Base-by-base conservation (phyloP, 2,113 vertebrate genomes). In the Rhagologus leucostigma region DNA sequence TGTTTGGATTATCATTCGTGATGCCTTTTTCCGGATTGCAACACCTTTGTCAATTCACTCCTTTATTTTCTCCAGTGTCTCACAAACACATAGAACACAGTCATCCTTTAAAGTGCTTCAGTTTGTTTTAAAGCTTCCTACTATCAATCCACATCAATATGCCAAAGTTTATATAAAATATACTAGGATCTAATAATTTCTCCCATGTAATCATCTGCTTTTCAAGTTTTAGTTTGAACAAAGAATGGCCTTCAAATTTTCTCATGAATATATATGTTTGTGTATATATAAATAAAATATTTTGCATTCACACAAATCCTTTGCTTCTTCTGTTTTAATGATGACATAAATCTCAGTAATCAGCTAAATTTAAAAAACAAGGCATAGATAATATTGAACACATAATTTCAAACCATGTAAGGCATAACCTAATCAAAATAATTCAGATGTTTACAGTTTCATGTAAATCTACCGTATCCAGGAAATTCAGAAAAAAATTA, bases 21-120 rank as follows among this genome's bases (percentile, higher is more conserved):
- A 95, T 96, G 90, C 65, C 84, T 95, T 96, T 97, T 93, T 86
- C 83, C 91, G 95, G 67, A 87, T 9, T 46, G 62, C 16, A 41
- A 53, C 16, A 70, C n/a, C 47, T 62, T 59, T 70, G 23, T 49
- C 42, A 64, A 82, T 16, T 37, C 37, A 39, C 55, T 57, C 29
- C n/a, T 63, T 44, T 49, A 47, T 75, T 93, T 84, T 70, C 59
- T 37, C 44, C n/a, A 70, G 30, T 29, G 55, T 59, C 44, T 90
- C 64, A 62, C 23, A 82, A 60, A 47, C 33, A 52, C 15, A 53
- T 2, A 50, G 39, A 52, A 74, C 7, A 32, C 0, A 77, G 29
- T 4, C 4, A 5, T 21, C 78, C 41, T 53, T 71, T 50, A 30
- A 94, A 78, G 30, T 44, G 24, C 30, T 69, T 16, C 10, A 46